Evolutionary conservation across 2,797 vertebrate species (phyloP).

Genomic region (Tamandua tetradactyla): DNA sequence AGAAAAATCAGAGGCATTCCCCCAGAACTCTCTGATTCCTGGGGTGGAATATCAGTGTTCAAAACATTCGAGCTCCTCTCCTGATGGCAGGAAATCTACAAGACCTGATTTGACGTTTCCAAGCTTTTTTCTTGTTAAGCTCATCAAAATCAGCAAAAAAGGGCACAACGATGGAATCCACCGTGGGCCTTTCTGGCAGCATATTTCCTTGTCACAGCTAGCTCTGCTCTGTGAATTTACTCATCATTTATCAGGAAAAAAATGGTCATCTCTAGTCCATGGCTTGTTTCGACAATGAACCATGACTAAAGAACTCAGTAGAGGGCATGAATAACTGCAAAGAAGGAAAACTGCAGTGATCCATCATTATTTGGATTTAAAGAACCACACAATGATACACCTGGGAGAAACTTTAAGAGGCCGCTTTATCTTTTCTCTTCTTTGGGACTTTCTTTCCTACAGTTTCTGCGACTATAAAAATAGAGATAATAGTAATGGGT

Average conservation of each 20-base stretch:
- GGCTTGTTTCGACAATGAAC: background rate
- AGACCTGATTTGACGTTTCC: background rate
- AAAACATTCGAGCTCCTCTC: background rate
- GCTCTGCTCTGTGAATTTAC: background rate
- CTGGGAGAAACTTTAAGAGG: background rate
- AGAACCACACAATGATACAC: background rate
- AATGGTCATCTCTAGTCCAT: background rate
- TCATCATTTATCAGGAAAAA: background rate
- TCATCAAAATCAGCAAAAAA: background rate
- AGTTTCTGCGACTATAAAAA: background rate
- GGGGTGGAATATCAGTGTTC: background rate
- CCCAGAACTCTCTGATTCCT: background rate
- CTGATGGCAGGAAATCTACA: background rate
- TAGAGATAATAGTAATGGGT: background rate
- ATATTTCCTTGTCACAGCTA: background rate
- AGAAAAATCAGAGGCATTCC: background rate
- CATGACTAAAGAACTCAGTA: background rate
- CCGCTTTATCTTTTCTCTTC: background rate
- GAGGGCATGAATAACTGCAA: background rate
- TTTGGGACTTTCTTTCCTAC: background rate
- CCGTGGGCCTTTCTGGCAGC: background rate
- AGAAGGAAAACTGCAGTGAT: background rate
- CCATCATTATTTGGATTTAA: background rate
- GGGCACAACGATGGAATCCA: fast-evolving
- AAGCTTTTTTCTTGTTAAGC: background rate